These are phyloP conservation scores for Centropus unirufus DNA, from an alignment of 2,113 vertebrate species.

Conservation along the genomic window DNA sequence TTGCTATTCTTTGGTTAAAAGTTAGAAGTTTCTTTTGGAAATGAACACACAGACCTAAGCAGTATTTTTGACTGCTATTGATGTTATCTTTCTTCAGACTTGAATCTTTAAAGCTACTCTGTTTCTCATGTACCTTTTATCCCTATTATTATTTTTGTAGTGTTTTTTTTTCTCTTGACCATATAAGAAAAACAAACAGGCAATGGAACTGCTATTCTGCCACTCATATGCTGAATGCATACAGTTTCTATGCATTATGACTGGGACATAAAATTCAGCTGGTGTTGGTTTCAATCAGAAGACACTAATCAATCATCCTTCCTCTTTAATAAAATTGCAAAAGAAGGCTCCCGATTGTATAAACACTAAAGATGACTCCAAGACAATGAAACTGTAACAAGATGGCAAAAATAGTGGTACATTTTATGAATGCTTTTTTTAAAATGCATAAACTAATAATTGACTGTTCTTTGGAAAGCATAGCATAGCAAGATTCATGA, in stretches of 20 bases:
- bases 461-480: background rate
- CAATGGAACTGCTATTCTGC: background rate
- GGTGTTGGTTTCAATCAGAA: background rate
- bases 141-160: slow-evolving; percentile 4
- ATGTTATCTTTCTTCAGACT: background rate
- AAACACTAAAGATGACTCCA: background rate
- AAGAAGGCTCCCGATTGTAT: background rate
- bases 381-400: background rate
- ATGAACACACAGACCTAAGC: background rate
- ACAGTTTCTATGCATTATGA: background rate
- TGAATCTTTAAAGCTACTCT: background rate
- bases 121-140: background rate
- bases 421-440: background rate
- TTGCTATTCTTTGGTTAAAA: background rate
- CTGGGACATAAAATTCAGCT: slow-evolving; percentile 20
- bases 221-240: slow-evolving; percentile 10
- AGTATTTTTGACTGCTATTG: slow-evolving; percentile 8
- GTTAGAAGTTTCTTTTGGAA: slow-evolving; percentile 35
- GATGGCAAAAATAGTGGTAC: background rate
- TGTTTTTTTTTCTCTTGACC: background rate
- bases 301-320: background rate
- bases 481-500: background rate
- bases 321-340: background rate
- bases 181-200: background rate
- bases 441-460: background rate